Percentiles rank a stretch among this genome's conserved stretches.
Evolutionary conservation across 2,888 invertebrate genomes (phyloP).

Genomic region (Crioceris asparagi): DNA sequence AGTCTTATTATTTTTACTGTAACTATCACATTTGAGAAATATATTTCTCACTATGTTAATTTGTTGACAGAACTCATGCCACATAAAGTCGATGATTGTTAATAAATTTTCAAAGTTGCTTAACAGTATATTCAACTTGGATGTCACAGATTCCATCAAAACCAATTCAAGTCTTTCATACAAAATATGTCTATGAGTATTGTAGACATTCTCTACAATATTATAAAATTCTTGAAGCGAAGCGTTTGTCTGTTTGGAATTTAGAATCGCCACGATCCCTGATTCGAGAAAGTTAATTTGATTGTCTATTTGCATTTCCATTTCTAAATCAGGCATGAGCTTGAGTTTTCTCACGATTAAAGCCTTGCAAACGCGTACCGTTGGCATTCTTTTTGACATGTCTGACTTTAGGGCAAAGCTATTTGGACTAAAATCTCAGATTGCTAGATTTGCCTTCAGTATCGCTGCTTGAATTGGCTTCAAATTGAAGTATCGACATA

Average conservation of each 20-base stretch:
- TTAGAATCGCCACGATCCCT: slow-evolving; percentile 8
- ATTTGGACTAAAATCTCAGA: too few relatives aligned
- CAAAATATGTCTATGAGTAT: slow-evolving; percentile 31
- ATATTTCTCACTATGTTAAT: slow-evolving; percentile 97
- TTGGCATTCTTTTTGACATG: too few relatives aligned
- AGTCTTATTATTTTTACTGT: slow-evolving; percentile 76
- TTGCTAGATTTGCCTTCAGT: too few relatives aligned
- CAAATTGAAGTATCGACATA: too few relatives aligned
- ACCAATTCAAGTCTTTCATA: slow-evolving; percentile 74
- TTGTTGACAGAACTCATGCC: slow-evolving; percentile 88
- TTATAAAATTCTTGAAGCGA: slow-evolving; percentile 84
- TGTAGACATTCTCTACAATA: slow-evolving; percentile 88
- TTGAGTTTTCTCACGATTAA: too few relatives aligned
- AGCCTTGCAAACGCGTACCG: too few relatives aligned
- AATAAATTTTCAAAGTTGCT: slow-evolving; percentile 80
- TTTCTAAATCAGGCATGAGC: too few relatives aligned
- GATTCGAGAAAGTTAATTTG: too few relatives aligned
- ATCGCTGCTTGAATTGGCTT: too few relatives aligned
- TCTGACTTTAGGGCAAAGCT: too few relatives aligned
- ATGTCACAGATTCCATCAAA: slow-evolving; percentile 75
- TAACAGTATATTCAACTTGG: slow-evolving; percentile 74
- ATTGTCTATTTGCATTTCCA: too few relatives aligned
- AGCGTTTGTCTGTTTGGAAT: slow-evolving; percentile 10
- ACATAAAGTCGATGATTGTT: slow-evolving; percentile 79
- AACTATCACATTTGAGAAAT: slow-evolving; percentile 80